Conservation (phyloP, 2,113 vertebrate genomes). For the Podarcis cretensis region DNA sequence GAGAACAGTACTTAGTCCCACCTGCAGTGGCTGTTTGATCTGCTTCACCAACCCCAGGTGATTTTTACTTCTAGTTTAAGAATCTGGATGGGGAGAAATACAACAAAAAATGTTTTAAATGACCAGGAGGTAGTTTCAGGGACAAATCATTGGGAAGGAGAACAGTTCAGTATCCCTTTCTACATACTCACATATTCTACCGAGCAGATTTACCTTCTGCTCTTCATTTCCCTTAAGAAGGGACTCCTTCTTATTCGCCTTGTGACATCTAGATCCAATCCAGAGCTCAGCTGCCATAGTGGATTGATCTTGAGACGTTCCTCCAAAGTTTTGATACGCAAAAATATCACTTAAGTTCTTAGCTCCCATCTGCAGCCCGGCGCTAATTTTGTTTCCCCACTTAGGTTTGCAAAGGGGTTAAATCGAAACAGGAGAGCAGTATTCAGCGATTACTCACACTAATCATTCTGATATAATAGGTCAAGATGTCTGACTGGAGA, state of each 20-base stretch:
- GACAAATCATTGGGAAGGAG: not conserved
- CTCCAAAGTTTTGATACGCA: not conserved
- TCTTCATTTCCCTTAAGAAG: not conserved
- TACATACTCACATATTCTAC: not conserved
- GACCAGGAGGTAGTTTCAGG: not conserved
- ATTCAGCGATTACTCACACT: slow-evolving; percentile 41
- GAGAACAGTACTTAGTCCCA: not conserved
- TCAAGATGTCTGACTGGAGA: slow-evolving; percentile 60
- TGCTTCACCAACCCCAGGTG: not conserved
- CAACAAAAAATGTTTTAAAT: not conserved
- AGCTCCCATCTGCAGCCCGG: not conserved
- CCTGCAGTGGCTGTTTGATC: not conserved
- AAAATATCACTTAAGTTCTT: not conserved
- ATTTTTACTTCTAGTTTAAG: not conserved
- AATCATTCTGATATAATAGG: slow-evolving; percentile 50
- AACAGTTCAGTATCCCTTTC: not conserved
- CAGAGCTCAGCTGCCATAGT: not conserved
- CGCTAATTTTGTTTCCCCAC: slow-evolving; percentile 7
- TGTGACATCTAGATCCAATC: no score
- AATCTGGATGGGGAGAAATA: not conserved
- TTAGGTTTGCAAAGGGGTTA: slow-evolving; percentile 16
- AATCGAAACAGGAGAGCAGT: slow-evolving; percentile 48
- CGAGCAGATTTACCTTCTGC: not conserved
- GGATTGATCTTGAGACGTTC: not conserved
- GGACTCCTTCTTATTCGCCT: no score